Evolutionary conservation across 2,797 vertebrate species (phyloP), one percentile per base, ranked within the genome.

Genomic region (Harpagifer antarcticus): DNA sequence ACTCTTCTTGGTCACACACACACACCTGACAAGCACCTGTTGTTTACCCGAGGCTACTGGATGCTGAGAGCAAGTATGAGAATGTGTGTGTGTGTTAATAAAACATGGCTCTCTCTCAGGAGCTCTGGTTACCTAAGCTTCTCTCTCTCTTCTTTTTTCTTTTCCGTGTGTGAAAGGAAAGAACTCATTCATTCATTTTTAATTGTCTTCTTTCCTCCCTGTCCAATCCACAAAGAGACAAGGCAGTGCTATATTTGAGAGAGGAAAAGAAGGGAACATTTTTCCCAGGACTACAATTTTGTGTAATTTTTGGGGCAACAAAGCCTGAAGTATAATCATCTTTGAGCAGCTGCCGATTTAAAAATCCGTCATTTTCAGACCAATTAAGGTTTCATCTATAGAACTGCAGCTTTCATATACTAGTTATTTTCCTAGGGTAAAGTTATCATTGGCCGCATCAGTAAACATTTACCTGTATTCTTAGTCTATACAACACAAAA

Each of bases 161-260:
- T 89, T 81, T 91, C 78, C 45, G 68, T 69, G 85, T 88, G 91
- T 93, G 94, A 95, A 95, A 94, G 91, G 85, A 92, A 94, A 94
- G 88, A 93, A 84, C 76, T 85, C 79, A 73, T 89, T 93, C 91
- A 94, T 95, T 91, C 86, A 95, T 95, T 94, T 94, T 95, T 95
- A 94, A 96, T 93, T 68, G 84, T 83, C 78, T 84, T 75, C 72
- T 76, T 64, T 60, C 82, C 62, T 79, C 81, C 69, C 78, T 17
- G 48, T 74, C 82, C 52, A 63, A 58, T 82, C 74, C 50, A 81
- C 68, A 84, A 84, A 67, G 74, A 74, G 47, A 68, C 17, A 2
- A 19, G 53, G 45, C 59, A 17, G 20, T 6, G 57, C 56, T 52
- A 50, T 79, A 81, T 57, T 16, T 42, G 57, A 81, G 33, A 55